Evolutionary conservation across 2,888 invertebrate genomes (phyloP), one percentile per base, ranked within the genome.

Genomic region (Abrostola triplasia): DNA sequence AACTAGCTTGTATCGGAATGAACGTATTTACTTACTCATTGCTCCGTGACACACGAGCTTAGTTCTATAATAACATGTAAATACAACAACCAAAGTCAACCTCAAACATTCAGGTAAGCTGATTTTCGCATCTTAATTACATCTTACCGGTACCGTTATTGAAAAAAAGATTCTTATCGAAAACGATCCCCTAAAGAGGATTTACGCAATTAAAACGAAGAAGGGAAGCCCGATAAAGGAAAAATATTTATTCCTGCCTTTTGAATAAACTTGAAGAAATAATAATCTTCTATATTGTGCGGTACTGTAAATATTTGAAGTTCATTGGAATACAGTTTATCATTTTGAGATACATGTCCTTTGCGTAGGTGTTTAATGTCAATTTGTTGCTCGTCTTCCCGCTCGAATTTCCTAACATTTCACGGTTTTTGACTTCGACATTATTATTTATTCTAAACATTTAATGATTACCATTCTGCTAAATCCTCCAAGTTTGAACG

Each of bases 201-300:
- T 92, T 92, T 89, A 83, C 85, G 88, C 91, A 92, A 92, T 92
- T 92, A 92, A 90, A 92, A 86, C 77, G 84, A 83, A 81, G 84
- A 85, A 82, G 75, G 84, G 75, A 77, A 84, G 72, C 69, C 77
- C 70, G 82, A 82, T 83, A 84, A 85, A 86, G 80, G 80, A 82
- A 84, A 85, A 86, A 84, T 83, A 82, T 86, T 83, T 85, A 82
- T 84, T 85, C 80, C 82, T 83, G 79, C 76, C 77, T 86, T 87
- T 84, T 85, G 80, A 84, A 81, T 84, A 83, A 83, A 84, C 79
- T 82, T 83, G 68, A 54, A 55, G 63, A 67, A 77, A 79, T 77
- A 80, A 80, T 73, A 75, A 73, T 73, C 67, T 64, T 55, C 41
- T 59, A 49, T 50, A 61, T 36, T 68, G 60, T 67, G 68, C 35